Conservation (phyloP, 2,797 vertebrate species). For the Ptychadena robeensis region DNA sequence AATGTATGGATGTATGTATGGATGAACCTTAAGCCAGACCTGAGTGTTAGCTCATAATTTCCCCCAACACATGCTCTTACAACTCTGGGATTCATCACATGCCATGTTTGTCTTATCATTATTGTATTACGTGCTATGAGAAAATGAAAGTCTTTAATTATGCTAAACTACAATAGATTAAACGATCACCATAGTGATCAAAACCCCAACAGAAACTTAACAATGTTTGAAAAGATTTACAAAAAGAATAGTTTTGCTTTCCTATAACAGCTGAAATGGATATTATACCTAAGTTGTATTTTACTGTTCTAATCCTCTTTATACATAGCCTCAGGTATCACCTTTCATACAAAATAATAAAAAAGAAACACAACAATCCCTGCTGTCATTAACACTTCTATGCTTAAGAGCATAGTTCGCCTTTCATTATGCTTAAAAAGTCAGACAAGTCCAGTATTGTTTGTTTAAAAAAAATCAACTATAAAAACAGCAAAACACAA, state of each 20-base stretch:
- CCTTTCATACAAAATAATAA: background rate
- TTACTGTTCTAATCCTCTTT: background rate
- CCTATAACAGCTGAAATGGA: conserved; percentile 4
- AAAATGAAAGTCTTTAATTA: conserved; percentile 22
- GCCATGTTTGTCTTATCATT: background rate
- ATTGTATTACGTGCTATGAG: conserved; percentile 19
- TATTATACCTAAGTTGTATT: conserved; percentile 5
- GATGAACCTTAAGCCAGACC: too few relatives aligned
- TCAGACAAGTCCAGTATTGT: too few relatives aligned
- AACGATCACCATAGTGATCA: conserved; percentile 20
- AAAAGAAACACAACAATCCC: background rate
- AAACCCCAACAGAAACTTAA: conserved; percentile 10
- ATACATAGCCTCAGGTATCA: background rate
- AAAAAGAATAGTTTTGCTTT: background rate
- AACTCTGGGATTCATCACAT: conserved; percentile 25
- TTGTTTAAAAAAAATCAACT: too few relatives aligned
- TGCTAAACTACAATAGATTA: conserved; percentile 15
- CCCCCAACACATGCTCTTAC: conserved; percentile 1
- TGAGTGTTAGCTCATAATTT: too few relatives aligned
- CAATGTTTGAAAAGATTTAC: conserved; percentile 10
- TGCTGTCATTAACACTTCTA: background rate
- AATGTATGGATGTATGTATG: too few relatives aligned
- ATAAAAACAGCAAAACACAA: too few relatives aligned
- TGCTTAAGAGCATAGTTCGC: background rate
- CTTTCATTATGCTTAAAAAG: background rate